phyloP scores from a whole-genome alignment of 1,140 invertebrate species.

The Bombus vancouverensis region DNA sequence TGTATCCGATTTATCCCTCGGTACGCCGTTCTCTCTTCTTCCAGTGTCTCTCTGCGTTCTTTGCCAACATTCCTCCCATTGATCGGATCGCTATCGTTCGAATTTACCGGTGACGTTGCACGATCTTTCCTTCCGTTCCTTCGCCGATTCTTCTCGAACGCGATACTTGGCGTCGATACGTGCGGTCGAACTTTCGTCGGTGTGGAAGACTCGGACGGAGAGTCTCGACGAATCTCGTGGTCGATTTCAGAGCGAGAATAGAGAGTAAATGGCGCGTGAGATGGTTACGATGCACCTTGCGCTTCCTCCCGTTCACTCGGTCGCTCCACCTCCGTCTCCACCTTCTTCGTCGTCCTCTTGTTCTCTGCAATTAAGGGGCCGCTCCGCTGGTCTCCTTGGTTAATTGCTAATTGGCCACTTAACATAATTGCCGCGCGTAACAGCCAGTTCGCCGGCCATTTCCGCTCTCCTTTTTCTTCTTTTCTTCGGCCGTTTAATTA shows the following conservation, averaged over 20 bases:
- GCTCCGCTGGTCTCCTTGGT: conserved; percentile 70
- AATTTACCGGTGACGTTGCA: too few species aligned
- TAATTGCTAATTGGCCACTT: conserved; percentile 79
- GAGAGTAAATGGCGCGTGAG: conserved; percentile 58
- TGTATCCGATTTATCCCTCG: conserved; percentile 30
- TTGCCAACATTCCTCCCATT: background rate
- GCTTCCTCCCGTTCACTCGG: conserved; percentile 53
- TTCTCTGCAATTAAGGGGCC: conserved; percentile 67
- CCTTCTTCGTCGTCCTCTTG: conserved; percentile 28
- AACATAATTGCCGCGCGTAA: conserved; percentile 77
- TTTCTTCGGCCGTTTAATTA: conserved; percentile 49
- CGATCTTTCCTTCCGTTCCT: too few species aligned
- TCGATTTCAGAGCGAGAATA: conserved; percentile 32
- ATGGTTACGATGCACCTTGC: conserved; percentile 58
- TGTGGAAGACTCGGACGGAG: background rate
- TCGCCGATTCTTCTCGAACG: too few species aligned
- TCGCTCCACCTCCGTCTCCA: conserved; percentile 36
- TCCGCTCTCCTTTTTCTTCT: conserved; percentile 70
- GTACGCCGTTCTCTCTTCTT: background rate
- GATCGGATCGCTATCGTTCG: too few species aligned
- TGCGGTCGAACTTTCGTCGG: too few species aligned
- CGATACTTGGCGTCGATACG: too few species aligned
- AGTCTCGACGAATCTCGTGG: background rate
- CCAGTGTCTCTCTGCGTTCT: background rate
- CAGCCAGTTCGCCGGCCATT: conserved; percentile 71